phyloP scores from a whole-genome alignment of 1,140 invertebrate species.

The Aporrectodea caliginosa region DNA sequence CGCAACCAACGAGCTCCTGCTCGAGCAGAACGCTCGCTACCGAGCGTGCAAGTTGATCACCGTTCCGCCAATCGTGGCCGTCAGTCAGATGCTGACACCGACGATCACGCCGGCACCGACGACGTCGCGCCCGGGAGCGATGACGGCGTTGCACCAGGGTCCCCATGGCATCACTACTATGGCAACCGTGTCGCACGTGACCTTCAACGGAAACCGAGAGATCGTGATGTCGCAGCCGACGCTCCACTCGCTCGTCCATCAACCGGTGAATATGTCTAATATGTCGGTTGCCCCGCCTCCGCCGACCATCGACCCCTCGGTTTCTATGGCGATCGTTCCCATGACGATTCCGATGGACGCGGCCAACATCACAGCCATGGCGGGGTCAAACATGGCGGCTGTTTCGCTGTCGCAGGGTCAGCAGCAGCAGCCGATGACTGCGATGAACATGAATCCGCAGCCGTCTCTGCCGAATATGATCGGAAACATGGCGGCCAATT shows the following conservation, averaged over 20 bases:
- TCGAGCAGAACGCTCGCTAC: slow-evolving; percentile 75
- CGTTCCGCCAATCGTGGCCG: slow-evolving; percentile 35
- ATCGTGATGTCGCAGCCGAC: slow-evolving; percentile 24
- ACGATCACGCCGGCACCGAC: slow-evolving; percentile 38
- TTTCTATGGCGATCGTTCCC: slow-evolving; percentile 26
- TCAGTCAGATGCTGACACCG: slow-evolving; percentile 37
- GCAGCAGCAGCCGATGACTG: slow-evolving; percentile 14
- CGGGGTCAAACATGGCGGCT: slow-evolving; percentile 19
- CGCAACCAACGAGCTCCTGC: slow-evolving; percentile 75
- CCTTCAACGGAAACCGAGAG: slow-evolving; percentile 26
- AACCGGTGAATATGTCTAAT: slow-evolving; percentile 18
- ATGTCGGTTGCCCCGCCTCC: not conserved
- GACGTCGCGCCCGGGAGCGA: slow-evolving; percentile 26
- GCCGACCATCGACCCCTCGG: slow-evolving; percentile 22
- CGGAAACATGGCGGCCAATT: slow-evolving; percentile 16
- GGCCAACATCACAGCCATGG: slow-evolving; percentile 1
- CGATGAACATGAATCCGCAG: slow-evolving; percentile 4
- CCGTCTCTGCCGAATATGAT: not conserved
- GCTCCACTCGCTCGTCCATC: slow-evolving; percentile 4
- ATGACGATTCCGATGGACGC: slow-evolving; percentile 21
- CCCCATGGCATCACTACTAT: slow-evolving; percentile 22
- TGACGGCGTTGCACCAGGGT: slow-evolving; percentile 27
- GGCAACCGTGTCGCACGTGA: slow-evolving; percentile 15
- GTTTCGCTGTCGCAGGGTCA: not conserved
- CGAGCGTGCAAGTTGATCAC: slow-evolving; percentile 60